Base-by-base conservation (phyloP, 2,113 vertebrate genomes). In the Antechinus stuartii region DNA sequence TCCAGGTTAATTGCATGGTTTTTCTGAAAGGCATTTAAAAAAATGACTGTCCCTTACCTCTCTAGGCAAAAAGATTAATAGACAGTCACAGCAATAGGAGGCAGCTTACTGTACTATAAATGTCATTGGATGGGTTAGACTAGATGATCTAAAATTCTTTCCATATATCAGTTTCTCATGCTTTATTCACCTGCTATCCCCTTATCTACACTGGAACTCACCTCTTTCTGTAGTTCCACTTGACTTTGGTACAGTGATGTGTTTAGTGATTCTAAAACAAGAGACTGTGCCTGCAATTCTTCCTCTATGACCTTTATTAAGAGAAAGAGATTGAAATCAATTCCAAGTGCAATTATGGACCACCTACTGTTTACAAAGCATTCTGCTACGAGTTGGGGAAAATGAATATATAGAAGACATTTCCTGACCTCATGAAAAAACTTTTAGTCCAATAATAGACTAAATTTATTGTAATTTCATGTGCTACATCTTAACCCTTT, bases 21-120 rank as follows among this genome's bases (percentile, higher is more conserved):
- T 98, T 98, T 98, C 98, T 98, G 95, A 94, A 97, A 97, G 94
- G 95, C 53, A 93, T 90, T 84, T 91, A 35, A 92, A 90, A 30
- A 90, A 54, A 23, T 54, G 9, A 46, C 68, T 84, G 8, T 42
- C 0, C 11, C 30, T 68, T 52, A 9, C n/a, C 19, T 42, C 19
- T 19, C n/a, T 42, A 42, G 68, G 68, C 68, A 42, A 84, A n/a
- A 6, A 23, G 35, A n/a, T 42, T 16, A 84, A n/a, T 42, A 23
- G 68, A 42, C n/a, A 42, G n/a, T n/a, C 68, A 42, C 0, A 84
- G 16, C 22, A n/a, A n/a, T 19, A 23, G 68, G n/a, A 84, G 68
- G n/a, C 68, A 84, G 16, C 16, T 16, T 84, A 84, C 35, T 22
- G 7, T 84, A n/a, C 68, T 84, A 22, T 26, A 84, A 84, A 42